phyloP scores from a whole-genome alignment of 2,888 invertebrate genomes.

The Galeruca laticollis region DNA sequence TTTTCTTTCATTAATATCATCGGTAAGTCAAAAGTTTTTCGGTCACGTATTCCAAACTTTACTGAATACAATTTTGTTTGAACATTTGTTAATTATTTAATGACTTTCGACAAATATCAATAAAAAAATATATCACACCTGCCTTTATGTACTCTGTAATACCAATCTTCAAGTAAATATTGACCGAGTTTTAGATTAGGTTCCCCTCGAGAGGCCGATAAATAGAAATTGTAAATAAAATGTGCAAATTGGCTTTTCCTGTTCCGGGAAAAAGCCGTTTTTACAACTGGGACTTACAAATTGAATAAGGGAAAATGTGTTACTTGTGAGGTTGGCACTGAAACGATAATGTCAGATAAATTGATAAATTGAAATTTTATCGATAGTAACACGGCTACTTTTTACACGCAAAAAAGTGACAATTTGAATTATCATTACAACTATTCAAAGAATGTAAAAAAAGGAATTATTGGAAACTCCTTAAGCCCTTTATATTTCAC shows the following conservation, averaged over 20 bases:
- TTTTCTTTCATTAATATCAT: too few species aligned
- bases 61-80: too few species aligned
- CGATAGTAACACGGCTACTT: neutral
- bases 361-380: too few species aligned
- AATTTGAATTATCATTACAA: constrained; percentile 16
- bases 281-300: neutral
- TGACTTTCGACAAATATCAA: too few species aligned
- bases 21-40: too few species aligned
- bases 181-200: constrained; percentile 40
- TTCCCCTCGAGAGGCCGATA: constrained; percentile 14
- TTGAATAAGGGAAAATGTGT: neutral
- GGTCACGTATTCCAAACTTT: too few species aligned
- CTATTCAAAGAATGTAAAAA: too few species aligned
- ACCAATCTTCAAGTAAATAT: constrained; percentile 41
- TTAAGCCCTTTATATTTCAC: too few species aligned
- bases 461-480: too few species aligned
- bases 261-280: constrained; percentile 5
- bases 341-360: neutral
- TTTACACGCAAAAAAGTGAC: neutral
- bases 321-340: neutral
- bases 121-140: constrained; percentile 29
- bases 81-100: too few species aligned
- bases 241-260: constrained; percentile 26
- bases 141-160: constrained; percentile 32
- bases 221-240: constrained; percentile 20